Percentiles rank a stretch among this genome's conserved stretches.
Evolutionary conservation across 2,888 invertebrate genomes (phyloP).

Genomic region (Tetramorium bicarinatum): DNA sequence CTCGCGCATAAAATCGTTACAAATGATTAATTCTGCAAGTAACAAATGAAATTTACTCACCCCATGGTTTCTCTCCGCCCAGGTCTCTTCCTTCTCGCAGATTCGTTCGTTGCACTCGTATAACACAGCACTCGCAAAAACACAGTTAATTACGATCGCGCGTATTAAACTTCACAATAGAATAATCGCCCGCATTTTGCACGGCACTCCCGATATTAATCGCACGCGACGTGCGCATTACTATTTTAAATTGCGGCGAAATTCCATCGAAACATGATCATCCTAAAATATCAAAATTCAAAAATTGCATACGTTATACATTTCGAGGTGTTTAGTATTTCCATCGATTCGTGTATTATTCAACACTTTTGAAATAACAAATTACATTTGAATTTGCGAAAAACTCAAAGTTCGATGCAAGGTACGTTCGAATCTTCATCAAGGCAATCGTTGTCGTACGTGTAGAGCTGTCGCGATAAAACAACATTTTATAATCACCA

Average conservation of each 20-base stretch:
- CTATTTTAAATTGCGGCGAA: slow-evolving; percentile 12
- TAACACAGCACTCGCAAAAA: neutral
- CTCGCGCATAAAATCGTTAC: neutral
- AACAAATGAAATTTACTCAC: slow-evolving; percentile 13
- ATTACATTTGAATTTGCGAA: neutral
- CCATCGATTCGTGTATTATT: neutral
- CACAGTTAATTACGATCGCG: slow-evolving; percentile 17
- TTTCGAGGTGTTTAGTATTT: neutral
- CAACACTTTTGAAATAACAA: neutral
- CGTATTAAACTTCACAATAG: slow-evolving; percentile 16
- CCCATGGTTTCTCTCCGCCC: neutral
- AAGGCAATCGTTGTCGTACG: neutral
- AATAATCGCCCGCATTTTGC: slow-evolving; percentile 12
- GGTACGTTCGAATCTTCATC: neutral
- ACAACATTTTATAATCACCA: neutral
- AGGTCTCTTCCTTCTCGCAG: neutral
- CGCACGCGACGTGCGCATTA: neutral
- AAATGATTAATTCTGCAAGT: slow-evolving; percentile 25
- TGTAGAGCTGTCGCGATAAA: neutral
- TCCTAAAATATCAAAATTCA: slow-evolving; percentile 19
- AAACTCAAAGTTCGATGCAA: neutral
- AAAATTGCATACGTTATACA: neutral
- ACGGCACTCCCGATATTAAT: slow-evolving; percentile 9
- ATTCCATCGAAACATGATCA: neutral
- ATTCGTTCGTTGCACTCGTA: neutral